Conservation (phyloP, 2,888 invertebrate species). For the Caenorhabditis auriculariae region DNA sequence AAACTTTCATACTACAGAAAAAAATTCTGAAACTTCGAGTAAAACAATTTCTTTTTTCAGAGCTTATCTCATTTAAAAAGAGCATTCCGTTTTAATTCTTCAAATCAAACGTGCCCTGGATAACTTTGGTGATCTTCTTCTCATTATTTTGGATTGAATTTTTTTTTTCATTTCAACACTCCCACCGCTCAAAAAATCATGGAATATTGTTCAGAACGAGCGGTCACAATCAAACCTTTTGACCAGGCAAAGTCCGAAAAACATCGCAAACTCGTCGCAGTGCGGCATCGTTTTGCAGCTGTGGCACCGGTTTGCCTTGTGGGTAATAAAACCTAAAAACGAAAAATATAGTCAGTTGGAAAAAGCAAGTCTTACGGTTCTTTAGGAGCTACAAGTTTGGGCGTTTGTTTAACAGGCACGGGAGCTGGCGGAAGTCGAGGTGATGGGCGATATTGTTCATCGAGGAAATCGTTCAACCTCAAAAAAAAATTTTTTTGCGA, state of each 20-base stretch:
- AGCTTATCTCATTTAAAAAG: too few species aligned
- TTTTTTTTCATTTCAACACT: too few species aligned
- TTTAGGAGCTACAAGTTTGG: constrained; percentile 25
- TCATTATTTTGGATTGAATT: too few species aligned
- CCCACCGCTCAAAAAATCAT: neutral
- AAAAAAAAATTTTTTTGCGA: neutral
- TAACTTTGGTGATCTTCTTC: too few species aligned
- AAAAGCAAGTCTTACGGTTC: constrained; percentile 21
- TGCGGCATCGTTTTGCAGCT: constrained; percentile 52
- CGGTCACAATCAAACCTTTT: constrained; percentile 25
- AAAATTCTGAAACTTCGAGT: too few species aligned
- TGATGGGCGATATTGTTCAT: constrained; percentile 23
- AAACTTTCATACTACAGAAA: too few species aligned
- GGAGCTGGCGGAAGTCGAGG: constrained; percentile 20
- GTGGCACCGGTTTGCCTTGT: constrained; percentile 53
- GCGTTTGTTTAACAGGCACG: constrained; percentile 11
- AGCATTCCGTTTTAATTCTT: too few species aligned
- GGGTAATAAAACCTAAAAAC: constrained; percentile 55
- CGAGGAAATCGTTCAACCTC: constrained; percentile 20
- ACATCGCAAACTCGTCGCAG: constrained; percentile 48
- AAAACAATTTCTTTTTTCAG: too few species aligned
- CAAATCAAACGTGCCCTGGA: too few species aligned
- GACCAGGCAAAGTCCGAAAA: constrained; percentile 44
- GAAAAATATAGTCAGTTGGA: neutral
- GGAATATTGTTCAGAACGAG: neutral